Base-by-base conservation (phyloP, 2,797 vertebrate species). In the Brotogeris chrysoptera region DNA sequence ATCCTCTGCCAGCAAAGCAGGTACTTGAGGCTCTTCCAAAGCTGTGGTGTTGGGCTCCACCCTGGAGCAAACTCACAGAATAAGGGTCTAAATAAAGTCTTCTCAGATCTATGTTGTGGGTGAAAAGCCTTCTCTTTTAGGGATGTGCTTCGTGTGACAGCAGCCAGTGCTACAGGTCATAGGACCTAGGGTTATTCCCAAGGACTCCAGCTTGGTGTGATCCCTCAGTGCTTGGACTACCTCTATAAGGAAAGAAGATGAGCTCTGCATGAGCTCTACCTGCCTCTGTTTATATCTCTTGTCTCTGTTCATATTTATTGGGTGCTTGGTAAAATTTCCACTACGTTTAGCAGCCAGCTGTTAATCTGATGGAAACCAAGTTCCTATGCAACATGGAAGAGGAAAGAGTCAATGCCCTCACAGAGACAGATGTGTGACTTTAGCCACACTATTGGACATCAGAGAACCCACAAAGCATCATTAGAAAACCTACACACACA, bases 401-500 rank as follows among this genome's bases (percentile, higher is more conserved):
- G 30, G 36, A 50, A 36, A 8, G 36, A 3, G 1, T 5, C 23
- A 7, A 5, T 8, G 32, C 5, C n/a, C 24, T 27, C 43, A n/a
- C 53, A 55, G 20, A 10, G 53, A 4, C 6, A 2, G 47, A 47
- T 24, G 55, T 57, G 21, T 34, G 25, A 44, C n/a, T 43, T 70
- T 59, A 70, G 38, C 64, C 60, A 72, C 34, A 1, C 25, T 36
- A 2, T 0, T 6, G 49, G 36, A 9, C 50, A 60, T 2, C 36
- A 65, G 80, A 41, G 30, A 55, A 12, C 3, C 30, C 59, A 27
- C 38, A 44, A 36, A 55, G 20, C 24, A 10, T 4, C 23, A 0
- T 6, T 7, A 16, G 25, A 17, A 82, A 30, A 53, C 4, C n/a
- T 34, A 18, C 23, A 3, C 30, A 5, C 0, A 0, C 13, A 66